Conservation (phyloP, 2,888 invertebrate species). For the Leptarthrus brevirostris region DNA sequence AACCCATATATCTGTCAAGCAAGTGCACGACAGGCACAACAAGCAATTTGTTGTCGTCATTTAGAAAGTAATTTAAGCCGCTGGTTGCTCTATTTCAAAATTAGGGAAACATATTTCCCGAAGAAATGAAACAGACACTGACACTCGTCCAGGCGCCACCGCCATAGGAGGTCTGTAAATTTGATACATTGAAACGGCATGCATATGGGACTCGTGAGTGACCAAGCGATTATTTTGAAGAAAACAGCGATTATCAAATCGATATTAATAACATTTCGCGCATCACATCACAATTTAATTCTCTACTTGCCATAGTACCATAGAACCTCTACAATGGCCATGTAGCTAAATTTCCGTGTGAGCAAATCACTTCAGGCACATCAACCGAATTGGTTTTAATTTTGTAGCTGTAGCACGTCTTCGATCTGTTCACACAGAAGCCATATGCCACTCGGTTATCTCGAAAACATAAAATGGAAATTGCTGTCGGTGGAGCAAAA, state of each 20-base stretch:
- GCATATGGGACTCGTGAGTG: background rate
- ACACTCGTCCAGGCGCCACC: slow-evolving; percentile 30
- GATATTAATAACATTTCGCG: background rate
- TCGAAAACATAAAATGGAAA: slow-evolving; percentile 39
- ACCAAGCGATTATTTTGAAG: slow-evolving; percentile 9
- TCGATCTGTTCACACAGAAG: slow-evolving; percentile 43
- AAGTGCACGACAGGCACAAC: too few relatives aligned
- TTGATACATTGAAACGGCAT: background rate
- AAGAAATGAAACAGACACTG: slow-evolving; percentile 36
- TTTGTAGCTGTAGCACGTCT: background rate
- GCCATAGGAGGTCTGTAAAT: slow-evolving; percentile 44
- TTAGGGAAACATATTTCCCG: background rate
- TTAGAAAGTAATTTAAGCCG: background rate
- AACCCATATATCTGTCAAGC: slow-evolving; percentile 13
- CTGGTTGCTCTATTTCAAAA: background rate
- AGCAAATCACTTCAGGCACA: background rate
- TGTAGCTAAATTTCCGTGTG: background rate
- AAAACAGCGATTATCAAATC: slow-evolving; percentile 7
- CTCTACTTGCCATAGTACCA: background rate
- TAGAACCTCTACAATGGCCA: background rate
- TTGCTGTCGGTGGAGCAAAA: slow-evolving; percentile 42
- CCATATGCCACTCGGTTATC: slow-evolving; percentile 49
- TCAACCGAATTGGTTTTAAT: background rate
- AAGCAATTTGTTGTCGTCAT: slow-evolving; percentile 37
- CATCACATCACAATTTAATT: too few relatives aligned